Evolutionary conservation across 2,113 vertebrate genomes (phyloP).

Genomic region (Microcebus tavaratra): DNA sequence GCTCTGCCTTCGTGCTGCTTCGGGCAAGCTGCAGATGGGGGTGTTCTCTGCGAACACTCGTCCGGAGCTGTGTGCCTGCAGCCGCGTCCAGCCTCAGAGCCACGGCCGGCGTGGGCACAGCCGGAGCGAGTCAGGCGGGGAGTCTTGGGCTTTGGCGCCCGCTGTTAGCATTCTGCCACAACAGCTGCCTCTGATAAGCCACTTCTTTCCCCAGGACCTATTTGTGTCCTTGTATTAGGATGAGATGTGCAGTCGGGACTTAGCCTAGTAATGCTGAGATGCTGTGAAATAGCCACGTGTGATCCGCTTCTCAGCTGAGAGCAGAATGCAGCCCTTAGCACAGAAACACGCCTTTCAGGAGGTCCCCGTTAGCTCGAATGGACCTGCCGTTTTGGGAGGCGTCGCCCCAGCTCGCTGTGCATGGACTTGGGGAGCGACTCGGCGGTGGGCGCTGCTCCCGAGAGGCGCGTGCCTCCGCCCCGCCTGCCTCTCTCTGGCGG

Average conservation of each 20-base stretch:
- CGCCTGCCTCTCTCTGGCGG: background rate
- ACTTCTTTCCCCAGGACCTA: background rate
- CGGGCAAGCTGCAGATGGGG: rapidly evolving
- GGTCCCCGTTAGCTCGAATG: rapidly evolving
- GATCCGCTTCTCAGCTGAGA: no score
- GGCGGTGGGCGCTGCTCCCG: rapidly evolving
- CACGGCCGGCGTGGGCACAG: rapidly evolving
- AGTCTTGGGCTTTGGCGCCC: rapidly evolving
- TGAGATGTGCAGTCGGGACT: no score
- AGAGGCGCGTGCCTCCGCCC: rapidly evolving
- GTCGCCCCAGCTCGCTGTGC: rapidly evolving
- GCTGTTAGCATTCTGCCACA: rapidly evolving
- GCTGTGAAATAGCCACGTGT: rapidly evolving
- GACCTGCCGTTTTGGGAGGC: rapidly evolving
- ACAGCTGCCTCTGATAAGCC: rapidly evolving
- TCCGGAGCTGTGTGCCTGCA: background rate
- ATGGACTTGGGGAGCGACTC: rapidly evolving
- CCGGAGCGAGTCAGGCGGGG: background rate
- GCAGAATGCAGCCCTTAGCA: background rate
- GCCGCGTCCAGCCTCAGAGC: rapidly evolving
- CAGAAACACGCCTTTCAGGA: background rate
- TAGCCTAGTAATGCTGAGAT: no score
- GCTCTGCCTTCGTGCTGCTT: rapidly evolving
- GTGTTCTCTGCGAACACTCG: rapidly evolving
- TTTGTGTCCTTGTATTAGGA: no score